Evolutionary conservation across 2,113 vertebrate species (phyloP).

Genomic region (Dolichotis patagonum): DNA sequence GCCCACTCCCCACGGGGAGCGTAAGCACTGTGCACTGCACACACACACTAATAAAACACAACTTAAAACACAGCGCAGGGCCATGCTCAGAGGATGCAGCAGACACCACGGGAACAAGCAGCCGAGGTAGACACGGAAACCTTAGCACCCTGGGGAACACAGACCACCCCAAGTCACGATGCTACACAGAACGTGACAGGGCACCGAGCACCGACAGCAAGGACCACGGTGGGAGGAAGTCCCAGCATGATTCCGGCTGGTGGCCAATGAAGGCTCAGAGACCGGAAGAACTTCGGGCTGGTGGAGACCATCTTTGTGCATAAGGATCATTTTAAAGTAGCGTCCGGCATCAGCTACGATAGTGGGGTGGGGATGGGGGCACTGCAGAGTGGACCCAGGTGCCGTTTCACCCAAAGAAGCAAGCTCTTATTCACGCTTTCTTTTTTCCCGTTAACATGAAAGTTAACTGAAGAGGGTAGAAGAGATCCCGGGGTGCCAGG

Average conservation of each 20-base stretch:
- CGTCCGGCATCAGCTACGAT: neutral
- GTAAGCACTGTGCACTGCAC: neutral
- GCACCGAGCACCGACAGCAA: neutral
- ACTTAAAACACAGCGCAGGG: neutral
- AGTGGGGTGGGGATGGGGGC: constrained; percentile 24
- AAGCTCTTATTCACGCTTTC: constrained; percentile 71
- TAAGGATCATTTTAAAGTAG: constrained; percentile 37
- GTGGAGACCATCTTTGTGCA: neutral
- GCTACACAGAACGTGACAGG: neutral
- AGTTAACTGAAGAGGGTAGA: constrained; percentile 61
- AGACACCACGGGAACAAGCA: accelerated
- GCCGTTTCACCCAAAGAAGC: neutral
- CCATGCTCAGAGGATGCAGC: accelerated
- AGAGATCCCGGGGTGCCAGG: constrained; percentile 23
- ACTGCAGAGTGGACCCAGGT: neutral
- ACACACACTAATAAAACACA: neutral
- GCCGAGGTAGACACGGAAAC: neutral
- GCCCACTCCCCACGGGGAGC: neutral
- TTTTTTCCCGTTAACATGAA: constrained; percentile 68
- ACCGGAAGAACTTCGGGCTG: neutral
- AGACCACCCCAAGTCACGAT: too few species aligned
- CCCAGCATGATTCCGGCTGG: neutral
- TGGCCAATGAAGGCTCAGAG: neutral
- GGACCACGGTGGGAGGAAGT: too few species aligned
- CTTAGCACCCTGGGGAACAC: neutral